Evolutionary conservation across 2,888 invertebrate genomes (phyloP).

Genomic region (Argyra leucocephala): DNA sequence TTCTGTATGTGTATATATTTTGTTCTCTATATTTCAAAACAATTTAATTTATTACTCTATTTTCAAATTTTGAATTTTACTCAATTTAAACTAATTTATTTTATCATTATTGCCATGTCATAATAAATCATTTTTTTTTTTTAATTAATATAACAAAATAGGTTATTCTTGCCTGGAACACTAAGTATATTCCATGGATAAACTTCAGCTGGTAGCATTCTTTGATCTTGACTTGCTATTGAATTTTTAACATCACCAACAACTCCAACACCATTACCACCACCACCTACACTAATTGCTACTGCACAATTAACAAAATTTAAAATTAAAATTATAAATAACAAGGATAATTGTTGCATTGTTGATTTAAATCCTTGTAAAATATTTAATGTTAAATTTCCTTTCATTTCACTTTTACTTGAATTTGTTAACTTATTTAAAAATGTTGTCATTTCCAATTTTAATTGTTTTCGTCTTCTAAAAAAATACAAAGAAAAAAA

Average conservation of each 20-base stretch:
- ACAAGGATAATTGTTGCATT: background rate
- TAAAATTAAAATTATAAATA: background rate
- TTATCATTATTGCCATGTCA: too few species aligned
- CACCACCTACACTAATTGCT: background rate
- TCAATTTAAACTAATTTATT: too few species aligned
- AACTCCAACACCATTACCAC: background rate
- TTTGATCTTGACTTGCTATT: background rate
- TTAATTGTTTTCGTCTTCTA: too few species aligned
- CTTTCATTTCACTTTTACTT: background rate
- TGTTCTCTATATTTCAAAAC: too few species aligned
- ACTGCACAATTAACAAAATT: background rate
- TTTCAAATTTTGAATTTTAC: too few species aligned
- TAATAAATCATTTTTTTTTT: too few species aligned
- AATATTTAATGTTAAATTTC: background rate
- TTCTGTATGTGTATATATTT: too few species aligned
- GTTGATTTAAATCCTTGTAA: background rate
- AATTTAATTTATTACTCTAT: too few species aligned
- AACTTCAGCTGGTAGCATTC: background rate
- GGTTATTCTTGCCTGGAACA: background rate
- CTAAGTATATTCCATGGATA: slow-evolving; percentile 7
- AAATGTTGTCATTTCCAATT: background rate
- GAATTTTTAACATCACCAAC: background rate
- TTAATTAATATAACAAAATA: too few species aligned
- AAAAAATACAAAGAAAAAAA: too few species aligned
- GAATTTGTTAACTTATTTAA: too few species aligned